These are phyloP conservation scores for Anas acuta DNA, from an alignment of 2,797 vertebrate genomes.

Conservation along the genomic window DNA sequence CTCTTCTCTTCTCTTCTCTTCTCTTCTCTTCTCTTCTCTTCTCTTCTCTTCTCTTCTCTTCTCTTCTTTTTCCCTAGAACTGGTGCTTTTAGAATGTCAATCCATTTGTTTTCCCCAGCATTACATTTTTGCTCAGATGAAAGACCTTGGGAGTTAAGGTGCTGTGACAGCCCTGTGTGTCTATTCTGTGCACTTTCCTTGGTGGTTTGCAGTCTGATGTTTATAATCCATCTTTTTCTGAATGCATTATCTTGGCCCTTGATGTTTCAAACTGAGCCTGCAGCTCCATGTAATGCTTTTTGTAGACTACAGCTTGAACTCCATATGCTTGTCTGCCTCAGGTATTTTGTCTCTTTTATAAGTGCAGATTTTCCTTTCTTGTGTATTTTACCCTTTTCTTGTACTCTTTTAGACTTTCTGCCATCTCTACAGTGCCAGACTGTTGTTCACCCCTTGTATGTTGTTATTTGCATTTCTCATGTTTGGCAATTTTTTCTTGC, in stretches of 20 bases:
- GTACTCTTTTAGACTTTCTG: neutral
- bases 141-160: neutral
- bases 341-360: neutral
- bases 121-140: neutral
- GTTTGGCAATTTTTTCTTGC: neutral
- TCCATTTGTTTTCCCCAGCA: neutral
- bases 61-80: neutral
- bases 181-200: neutral
- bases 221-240: constrained; percentile 17
- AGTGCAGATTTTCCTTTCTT: neutral
- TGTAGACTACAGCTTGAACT: constrained; percentile 35
- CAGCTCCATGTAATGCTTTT: constrained; percentile 34
- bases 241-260: constrained; percentile 24
- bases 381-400: neutral
- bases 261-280: constrained; percentile 26
- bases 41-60: neutral
- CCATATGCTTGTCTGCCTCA: constrained; percentile 34
- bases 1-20: too few species aligned
- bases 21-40: too few species aligned
- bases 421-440: neutral
- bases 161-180: neutral
- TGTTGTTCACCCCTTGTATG: neutral
- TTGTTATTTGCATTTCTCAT: neutral
- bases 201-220: neutral
- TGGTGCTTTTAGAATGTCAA: neutral